A percentile compares a stretch with the other conserved stretches of the same genome.
These are phyloP conservation scores for Gari tellinella DNA, from an alignment of 2,888 invertebrate genomes.

Conservation along the genomic window DNA sequence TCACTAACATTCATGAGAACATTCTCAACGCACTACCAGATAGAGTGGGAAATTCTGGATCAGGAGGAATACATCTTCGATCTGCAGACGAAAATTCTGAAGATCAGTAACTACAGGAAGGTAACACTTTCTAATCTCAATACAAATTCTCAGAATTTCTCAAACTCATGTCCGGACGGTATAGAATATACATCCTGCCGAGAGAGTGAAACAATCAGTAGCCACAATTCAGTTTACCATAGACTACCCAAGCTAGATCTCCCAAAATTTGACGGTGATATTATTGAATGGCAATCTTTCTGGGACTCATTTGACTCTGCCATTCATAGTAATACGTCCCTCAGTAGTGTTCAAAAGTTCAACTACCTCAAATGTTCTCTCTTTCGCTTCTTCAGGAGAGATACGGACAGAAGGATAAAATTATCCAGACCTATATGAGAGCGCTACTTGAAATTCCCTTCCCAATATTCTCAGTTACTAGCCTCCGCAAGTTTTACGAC, in stretches of 20 bases:
- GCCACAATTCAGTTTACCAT: neutral
- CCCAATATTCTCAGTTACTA: neutral
- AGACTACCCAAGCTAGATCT: slow-evolving; percentile 11
- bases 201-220: neutral
- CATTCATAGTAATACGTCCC: slow-evolving; percentile 1
- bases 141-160: neutral
- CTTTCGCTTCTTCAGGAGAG: slow-evolving; percentile 4
- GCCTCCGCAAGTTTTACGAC: slow-evolving; percentile 23
- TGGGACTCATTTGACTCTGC: slow-evolving; percentile 15
- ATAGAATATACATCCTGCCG: neutral
- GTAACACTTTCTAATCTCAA: slow-evolving; percentile 6
- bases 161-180: neutral
- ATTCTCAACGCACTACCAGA: neutral
- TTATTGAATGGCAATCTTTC: slow-evolving; percentile 2
- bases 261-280: slow-evolving; percentile 12
- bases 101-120: neutral
- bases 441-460: slow-evolving; percentile 11
- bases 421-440: slow-evolving; percentile 13
- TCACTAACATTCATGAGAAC: neutral
- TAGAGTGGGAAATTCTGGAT: neutral
- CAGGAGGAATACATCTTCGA: neutral
- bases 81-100: neutral
- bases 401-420: slow-evolving; percentile 21
- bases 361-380: neutral
- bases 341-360: slow-evolving; percentile 6